These are phyloP conservation scores for Hirtodrosophila alboralis DNA, from an alignment of 2,888 invertebrate species.

Conservation along the genomic window DNA sequence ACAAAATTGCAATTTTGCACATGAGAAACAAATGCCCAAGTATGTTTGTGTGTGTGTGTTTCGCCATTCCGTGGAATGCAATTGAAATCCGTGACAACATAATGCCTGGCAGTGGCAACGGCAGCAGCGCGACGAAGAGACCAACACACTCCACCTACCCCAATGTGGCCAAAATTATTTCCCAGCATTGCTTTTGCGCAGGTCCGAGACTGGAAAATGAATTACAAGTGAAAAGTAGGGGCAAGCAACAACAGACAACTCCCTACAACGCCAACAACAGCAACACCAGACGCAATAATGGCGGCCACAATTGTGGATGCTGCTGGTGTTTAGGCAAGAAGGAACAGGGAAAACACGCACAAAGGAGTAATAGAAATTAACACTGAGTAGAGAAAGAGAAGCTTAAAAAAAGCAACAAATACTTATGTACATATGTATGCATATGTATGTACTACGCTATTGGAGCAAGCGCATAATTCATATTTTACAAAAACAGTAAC, in stretches of 20 bases:
- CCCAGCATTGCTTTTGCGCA: conserved; percentile 67
- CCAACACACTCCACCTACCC: conserved; percentile 59
- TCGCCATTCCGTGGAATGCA: conserved; percentile 68
- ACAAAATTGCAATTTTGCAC: conserved; percentile 74
- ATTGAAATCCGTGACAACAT: conserved; percentile 73
- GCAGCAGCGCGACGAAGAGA: conserved; percentile 4
- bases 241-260: conserved; percentile 30
- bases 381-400: conserved; percentile 26
- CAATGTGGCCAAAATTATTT: conserved; percentile 51
- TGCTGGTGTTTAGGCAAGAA: conserved; percentile 39
- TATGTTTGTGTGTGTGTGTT: conserved; percentile 23
- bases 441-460: conserved; percentile 3
- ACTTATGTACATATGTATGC: conserved; percentile 1
- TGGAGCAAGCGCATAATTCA: conserved; percentile 67
- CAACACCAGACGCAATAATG: conserved; percentile 34
- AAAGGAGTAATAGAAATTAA: conserved; percentile 47
- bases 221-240: conserved; percentile 51
- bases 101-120: conserved; percentile 46
- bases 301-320: conserved; percentile 26
- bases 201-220: conserved; percentile 73
- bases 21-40: conserved; percentile 58
- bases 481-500: conserved; percentile 55
- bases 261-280: conserved; percentile 27
- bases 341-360: conserved; percentile 23
- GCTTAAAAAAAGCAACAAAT: conserved; percentile 18